Conservation (phyloP, 2,888 invertebrate species). For the Agonopterix subpropinquella region DNA sequence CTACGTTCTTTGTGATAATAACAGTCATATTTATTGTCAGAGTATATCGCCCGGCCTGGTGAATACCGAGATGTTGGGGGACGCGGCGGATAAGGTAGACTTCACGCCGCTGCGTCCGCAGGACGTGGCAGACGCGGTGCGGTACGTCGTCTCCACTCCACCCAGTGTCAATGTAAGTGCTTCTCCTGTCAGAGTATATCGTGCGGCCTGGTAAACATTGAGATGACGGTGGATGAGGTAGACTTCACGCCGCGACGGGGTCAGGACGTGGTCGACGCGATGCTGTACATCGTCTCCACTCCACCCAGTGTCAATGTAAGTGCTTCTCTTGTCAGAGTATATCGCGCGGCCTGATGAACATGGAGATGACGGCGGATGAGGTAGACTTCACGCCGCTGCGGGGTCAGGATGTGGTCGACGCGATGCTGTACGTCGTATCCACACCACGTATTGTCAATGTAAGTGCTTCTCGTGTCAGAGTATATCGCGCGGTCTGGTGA, state of each 20-base stretch:
- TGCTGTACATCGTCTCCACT: slow-evolving; percentile 75
- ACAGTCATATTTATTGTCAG: slow-evolving; percentile 31
- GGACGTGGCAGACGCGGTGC: slow-evolving; percentile 78
- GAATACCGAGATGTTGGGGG: slow-evolving; percentile 56
- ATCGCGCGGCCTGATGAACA: slow-evolving; percentile 77
- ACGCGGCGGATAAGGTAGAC: slow-evolving; percentile 20
- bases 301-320: slow-evolving; percentile 70
- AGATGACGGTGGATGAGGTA: slow-evolving; percentile 31
- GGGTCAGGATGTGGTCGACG: slow-evolving; percentile 77
- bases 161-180: slow-evolving; percentile 60
- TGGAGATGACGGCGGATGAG: slow-evolving; percentile 44
- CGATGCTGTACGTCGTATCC: slow-evolving; percentile 75
- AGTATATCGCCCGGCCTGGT: slow-evolving; percentile 79
- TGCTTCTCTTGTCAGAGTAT: slow-evolving; percentile 60
- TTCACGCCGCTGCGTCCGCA: slow-evolving; percentile 52
- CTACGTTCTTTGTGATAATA: too few relatives aligned
- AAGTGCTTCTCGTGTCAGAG: slow-evolving; percentile 51
- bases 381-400: slow-evolving; percentile 38
- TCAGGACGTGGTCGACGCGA: slow-evolving; percentile 77
- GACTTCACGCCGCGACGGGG: slow-evolving; percentile 49
- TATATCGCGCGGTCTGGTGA: too few relatives aligned
- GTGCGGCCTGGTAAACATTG: slow-evolving; percentile 77
- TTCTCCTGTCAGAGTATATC: slow-evolving; percentile 69
- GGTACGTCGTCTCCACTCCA: slow-evolving; percentile 77
- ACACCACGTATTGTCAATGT: slow-evolving; percentile 73